A percentile compares a stretch with the other conserved stretches of the same genome.
These are phyloP conservation scores for Tympanuchus pallidicinctus DNA, from an alignment of 2,113 vertebrate genomes.

Conservation along the genomic window DNA sequence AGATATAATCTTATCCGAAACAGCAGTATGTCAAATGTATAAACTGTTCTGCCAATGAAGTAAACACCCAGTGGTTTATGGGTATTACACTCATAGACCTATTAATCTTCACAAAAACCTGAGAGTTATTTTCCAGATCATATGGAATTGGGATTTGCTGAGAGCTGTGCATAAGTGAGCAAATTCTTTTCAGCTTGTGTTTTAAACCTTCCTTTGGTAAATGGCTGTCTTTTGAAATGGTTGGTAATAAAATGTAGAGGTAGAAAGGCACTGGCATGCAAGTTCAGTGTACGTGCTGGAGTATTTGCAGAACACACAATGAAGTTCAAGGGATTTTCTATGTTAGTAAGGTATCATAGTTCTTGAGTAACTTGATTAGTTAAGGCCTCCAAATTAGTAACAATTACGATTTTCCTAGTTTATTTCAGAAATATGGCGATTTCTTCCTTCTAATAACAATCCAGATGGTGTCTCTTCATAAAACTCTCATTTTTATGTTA, in stretches of 20 bases:
- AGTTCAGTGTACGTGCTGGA: not conserved
- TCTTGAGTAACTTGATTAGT: slow-evolving; percentile 4
- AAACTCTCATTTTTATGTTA: not conserved
- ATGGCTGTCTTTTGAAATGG: not conserved
- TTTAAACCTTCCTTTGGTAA: not conserved
- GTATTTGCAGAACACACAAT: not conserved
- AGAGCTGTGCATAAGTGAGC: not conserved
- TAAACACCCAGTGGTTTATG: not conserved
- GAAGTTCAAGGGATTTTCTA: not conserved
- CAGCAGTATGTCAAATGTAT: slow-evolving; percentile 23
- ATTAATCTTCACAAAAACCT: not conserved
- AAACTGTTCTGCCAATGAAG: slow-evolving; percentile 24
- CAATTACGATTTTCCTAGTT: not conserved
- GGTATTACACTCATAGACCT: not conserved
- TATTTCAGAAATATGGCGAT: not conserved
- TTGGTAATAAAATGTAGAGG: not conserved
- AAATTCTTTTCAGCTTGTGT: not conserved
- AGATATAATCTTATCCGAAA: slow-evolving; percentile 42
- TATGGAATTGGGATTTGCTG: not conserved
- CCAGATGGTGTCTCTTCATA: not conserved
- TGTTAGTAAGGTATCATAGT: not conserved
- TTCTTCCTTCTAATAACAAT: not conserved
- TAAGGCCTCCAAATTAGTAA: not conserved
- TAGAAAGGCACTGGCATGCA: not conserved
- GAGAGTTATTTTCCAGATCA: not conserved